phyloP scores from a whole-genome alignment of 2,797 vertebrate species.

The Ibycter americanus region DNA sequence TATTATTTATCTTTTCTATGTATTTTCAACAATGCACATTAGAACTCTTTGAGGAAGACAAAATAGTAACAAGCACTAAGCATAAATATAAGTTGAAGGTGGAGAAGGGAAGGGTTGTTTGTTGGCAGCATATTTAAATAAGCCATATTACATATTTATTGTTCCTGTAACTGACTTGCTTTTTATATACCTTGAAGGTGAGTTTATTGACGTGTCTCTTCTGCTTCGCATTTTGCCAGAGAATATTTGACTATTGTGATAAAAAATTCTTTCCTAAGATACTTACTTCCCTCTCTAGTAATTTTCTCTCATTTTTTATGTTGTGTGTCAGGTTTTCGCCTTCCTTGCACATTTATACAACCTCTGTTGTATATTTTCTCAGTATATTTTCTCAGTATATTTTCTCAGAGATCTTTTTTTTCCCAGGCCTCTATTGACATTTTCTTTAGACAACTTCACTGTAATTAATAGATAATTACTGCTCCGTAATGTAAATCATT shows the following conservation, averaged over 20 bases:
- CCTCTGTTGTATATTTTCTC: background rate
- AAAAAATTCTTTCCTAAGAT: background rate
- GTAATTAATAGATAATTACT: background rate
- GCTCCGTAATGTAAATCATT: background rate
- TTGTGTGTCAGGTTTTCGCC: background rate
- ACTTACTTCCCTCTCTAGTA: background rate
- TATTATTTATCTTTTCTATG: background rate
- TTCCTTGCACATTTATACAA: background rate
- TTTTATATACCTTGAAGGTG: background rate
- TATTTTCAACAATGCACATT: background rate
- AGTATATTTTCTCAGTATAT: no score
- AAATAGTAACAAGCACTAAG: background rate
- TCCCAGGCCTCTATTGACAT: background rate
- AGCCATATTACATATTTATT: background rate
- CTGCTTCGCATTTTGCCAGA: background rate
- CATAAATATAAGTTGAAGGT: background rate
- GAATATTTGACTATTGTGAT: background rate
- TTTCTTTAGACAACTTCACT: background rate
- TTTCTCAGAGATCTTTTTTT: background rate
- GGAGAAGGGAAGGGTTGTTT: background rate
- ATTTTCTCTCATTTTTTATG: background rate
- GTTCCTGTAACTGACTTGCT: background rate
- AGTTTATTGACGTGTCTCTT: background rate
- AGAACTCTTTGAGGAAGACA: background rate
- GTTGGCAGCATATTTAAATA: background rate